A percentile compares a stretch with the other conserved stretches of the same genome.
These are phyloP conservation scores for Beris chalybata DNA, from an alignment of 2,888 invertebrate genomes.

Conservation along the genomic window DNA sequence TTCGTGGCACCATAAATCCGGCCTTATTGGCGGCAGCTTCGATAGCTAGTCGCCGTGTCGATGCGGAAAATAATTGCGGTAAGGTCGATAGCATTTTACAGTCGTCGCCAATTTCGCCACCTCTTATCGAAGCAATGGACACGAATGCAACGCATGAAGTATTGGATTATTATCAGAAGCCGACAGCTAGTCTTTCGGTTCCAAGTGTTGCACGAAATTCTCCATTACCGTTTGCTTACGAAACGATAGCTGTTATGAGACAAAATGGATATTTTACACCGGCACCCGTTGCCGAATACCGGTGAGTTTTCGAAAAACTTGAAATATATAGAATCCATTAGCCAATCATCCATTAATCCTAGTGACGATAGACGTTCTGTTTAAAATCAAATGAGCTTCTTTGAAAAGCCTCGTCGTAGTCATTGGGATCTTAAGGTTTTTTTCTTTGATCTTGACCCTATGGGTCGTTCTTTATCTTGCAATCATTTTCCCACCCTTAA, in stretches of 20 bases:
- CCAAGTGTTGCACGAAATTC: slow-evolving; percentile 30
- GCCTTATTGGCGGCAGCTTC: slow-evolving; percentile 54
- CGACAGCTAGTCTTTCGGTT: not conserved
- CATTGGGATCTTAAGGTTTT: too few species aligned
- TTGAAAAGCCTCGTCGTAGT: too few species aligned
- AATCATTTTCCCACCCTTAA: too few species aligned
- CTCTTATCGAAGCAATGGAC: slow-evolving; percentile 17
- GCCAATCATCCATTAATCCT: too few species aligned
- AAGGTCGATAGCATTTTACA: not conserved
- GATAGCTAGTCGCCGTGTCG: slow-evolving; percentile 49
- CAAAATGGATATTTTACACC: slow-evolving; percentile 47
- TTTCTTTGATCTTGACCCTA: too few species aligned
- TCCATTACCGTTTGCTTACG: slow-evolving; percentile 42
- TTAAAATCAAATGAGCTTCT: too few species aligned
- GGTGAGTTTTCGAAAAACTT: slow-evolving; percentile 50
- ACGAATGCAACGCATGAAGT: slow-evolving; percentile 15
- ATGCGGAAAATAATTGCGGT: slow-evolving; percentile 36
- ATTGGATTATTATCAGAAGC: slow-evolving; percentile 17
- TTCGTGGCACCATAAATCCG: slow-evolving; percentile 51
- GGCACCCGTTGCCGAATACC: slow-evolving; percentile 54
- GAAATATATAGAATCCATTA: slow-evolving; percentile 26
- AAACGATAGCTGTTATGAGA: slow-evolving; percentile 42
- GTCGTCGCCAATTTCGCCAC: not conserved
- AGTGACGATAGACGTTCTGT: too few species aligned
- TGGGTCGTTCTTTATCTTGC: too few species aligned